These are phyloP conservation scores for Mus minutoides DNA, from an alignment of 2,797 vertebrate species.

Conservation along the genomic window DNA sequence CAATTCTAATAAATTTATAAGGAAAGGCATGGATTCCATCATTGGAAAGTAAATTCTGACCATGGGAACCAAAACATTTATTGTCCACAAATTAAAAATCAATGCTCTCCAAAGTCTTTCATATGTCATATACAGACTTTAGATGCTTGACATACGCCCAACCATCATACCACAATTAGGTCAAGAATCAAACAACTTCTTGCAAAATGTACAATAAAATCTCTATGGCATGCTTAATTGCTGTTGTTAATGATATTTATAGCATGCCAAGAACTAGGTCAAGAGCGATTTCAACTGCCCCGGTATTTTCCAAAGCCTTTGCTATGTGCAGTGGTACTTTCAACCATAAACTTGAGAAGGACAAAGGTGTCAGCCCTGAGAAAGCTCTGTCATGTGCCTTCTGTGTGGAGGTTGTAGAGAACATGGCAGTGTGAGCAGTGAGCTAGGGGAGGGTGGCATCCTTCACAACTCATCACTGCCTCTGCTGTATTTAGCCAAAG, in stretches of 20 bases:
- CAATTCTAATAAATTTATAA: constrained; percentile 7
- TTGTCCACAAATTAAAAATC: not conserved
- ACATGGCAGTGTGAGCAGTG: not conserved
- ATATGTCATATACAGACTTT: not conserved
- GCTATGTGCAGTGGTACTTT: not conserved
- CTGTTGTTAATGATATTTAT: not conserved
- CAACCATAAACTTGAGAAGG: not conserved
- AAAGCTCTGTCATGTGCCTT: not conserved
- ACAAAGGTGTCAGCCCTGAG: not conserved
- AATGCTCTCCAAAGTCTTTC: not conserved
- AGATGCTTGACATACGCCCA: not conserved
- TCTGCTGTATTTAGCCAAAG: not conserved
- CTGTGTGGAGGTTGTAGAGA: not conserved
- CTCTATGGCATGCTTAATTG: not conserved
- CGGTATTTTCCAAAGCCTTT: constrained; percentile 39
- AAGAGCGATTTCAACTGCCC: not conserved
- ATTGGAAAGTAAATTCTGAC: not conserved
- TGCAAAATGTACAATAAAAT: constrained; percentile 28
- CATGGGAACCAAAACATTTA: not conserved
- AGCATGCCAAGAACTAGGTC: not conserved
- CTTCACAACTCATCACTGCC: not conserved
- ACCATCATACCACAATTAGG: not conserved
- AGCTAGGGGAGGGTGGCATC: rapidly evolving
- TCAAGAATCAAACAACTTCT: constrained; percentile 11
- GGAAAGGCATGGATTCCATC: not conserved